Base-by-base conservation (phyloP, 2,797 vertebrate species). In the Mormyrops boulengeri region DNA sequence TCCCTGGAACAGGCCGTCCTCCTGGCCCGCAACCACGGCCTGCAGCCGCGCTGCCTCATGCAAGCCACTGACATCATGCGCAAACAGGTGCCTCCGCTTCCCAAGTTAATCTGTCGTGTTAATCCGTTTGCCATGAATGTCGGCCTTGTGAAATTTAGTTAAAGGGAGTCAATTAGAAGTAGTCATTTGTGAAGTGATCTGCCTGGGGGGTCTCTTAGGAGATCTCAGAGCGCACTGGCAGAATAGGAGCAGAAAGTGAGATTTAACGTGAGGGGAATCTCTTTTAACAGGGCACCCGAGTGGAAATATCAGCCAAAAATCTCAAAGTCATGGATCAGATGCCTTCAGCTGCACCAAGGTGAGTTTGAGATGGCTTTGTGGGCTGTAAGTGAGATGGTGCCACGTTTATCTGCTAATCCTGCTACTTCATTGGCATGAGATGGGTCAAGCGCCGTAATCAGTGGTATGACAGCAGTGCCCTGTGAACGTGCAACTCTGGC, bases 11-110 rank as follows among this genome's bases (percentile, higher is more conserved):
- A 99, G 94, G 96, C 98, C 0, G 97, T 97, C 93, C 96, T 97
- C 41, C 92, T 99, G 91, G 96, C 98, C 0, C 96, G 98, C 90
- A 99, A 99, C 94, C 98, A 99, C 0, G 97, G 98, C 0, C 96
- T 99, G 89, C 93, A 98, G 91, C 99, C 98, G 1, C 98, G 97
- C 91, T 99, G 98, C 77, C 96, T 98, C 93, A 99, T 99, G 98
- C 98, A 99, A 93, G 97, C 99, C 30, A 97, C 98, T 89, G 99
- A 99, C 93, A 98, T 99, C 91, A 99, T 99, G 98, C 95, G 99
- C 30, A 99, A 99, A 95, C 99, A 99, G 95, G 99, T 99, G 73
- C 89, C 94, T 60, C 0, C n/a, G 4, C 22, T 2, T 1, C 30
- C 50, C n/a, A 19, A 6, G 1, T 80, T 80, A 44, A 80, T 41